Percentiles rank a stretch among this genome's conserved stretches.
phyloP scores from a whole-genome alignment of 2,113 vertebrate species.

The Leucopsar rothschildi region DNA sequence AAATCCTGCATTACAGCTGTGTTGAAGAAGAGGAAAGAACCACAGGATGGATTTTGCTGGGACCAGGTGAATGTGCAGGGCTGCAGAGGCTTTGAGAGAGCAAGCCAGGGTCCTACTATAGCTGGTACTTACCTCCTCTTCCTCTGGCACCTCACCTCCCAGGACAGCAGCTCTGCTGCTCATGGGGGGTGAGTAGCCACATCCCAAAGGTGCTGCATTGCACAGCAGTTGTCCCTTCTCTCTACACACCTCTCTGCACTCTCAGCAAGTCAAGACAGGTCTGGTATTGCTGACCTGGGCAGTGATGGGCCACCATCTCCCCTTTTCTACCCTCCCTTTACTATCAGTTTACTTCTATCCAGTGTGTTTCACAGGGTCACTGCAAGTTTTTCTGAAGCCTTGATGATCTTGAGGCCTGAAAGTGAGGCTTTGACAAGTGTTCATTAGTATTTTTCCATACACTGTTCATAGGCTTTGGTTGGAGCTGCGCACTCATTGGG shows the following conservation, averaged over 20 bases:
- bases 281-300: neutral
- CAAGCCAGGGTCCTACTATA: rapidly evolving
- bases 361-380: neutral
- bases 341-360: neutral
- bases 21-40: neutral
- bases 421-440: neutral
- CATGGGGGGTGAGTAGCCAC: rapidly evolving
- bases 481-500: rapidly evolving
- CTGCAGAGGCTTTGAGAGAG: neutral
- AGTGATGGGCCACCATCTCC: rapidly evolving
- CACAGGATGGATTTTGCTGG: neutral
- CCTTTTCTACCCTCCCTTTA: neutral
- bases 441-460: neutral
- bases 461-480: neutral
- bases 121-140: neutral
- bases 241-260: neutral
- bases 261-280: neutral
- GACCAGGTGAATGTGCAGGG: neutral
- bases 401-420: neutral
- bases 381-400: neutral
- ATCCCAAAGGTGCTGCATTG: neutral
- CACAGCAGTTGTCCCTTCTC: neutral
- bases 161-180: neutral
- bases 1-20: rapidly evolving
- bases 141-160: neutral